Percentiles rank a stretch among this genome's conserved stretches.
Conservation (phyloP, 92 coral and sea anemone genomes). For the Umimayanthus kanabou region DNA sequence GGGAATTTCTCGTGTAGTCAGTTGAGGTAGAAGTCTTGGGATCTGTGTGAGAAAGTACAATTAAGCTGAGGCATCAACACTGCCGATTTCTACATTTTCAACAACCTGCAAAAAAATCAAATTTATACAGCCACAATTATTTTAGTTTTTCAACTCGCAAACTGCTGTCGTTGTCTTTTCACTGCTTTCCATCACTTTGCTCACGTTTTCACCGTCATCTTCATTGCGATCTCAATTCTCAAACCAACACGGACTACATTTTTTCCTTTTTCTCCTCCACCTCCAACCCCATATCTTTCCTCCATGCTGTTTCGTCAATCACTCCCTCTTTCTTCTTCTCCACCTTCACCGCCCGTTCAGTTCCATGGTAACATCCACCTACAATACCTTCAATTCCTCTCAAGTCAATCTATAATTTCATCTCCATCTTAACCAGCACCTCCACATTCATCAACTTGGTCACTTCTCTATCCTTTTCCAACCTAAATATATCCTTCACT, state of each 20-base stretch:
- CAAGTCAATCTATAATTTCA: too few species aligned
- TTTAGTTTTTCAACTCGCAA: too few species aligned
- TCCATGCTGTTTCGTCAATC: background rate
- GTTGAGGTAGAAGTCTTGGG: conserved; percentile 70
- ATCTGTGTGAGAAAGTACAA: conserved; percentile 56
- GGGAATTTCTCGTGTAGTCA: conserved; percentile 75
- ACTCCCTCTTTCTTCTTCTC: background rate
- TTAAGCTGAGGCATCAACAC: background rate
- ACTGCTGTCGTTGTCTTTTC: background rate
- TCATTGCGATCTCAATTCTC: background rate
- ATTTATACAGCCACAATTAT: background rate
- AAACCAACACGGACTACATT: background rate
- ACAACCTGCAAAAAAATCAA: background rate
- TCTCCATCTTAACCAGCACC: too few species aligned
- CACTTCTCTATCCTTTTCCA: too few species aligned
- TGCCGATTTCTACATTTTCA: background rate
- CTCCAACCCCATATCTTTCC: background rate
- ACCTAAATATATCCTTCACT: too few species aligned
- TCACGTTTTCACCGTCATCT: background rate
- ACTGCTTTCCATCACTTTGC: background rate
- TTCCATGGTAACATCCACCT: background rate
- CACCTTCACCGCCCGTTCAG: background rate
- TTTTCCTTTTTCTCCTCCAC: too few species aligned
- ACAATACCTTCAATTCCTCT: too few species aligned
- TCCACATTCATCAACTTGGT: too few species aligned